A percentile compares a stretch with the other conserved stretches of the same genome.
Evolutionary conservation across 2,113 vertebrate species (phyloP).

Genomic region (Toxotes jaculatrix): DNA sequence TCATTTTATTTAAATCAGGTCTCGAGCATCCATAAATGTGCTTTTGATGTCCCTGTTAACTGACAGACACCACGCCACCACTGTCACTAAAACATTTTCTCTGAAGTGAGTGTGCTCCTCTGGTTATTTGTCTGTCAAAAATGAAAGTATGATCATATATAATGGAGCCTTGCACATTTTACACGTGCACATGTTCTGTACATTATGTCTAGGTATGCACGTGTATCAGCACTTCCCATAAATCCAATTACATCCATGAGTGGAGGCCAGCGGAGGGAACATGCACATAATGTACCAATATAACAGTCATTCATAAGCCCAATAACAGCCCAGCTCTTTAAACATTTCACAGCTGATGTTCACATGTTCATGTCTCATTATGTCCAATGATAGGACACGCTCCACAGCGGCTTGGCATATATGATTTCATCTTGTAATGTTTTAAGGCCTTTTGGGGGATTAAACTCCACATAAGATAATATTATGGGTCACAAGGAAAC

Average conservation of each 20-base stretch:
- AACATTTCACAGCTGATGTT: slow-evolving; percentile 35
- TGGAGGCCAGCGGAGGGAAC: slow-evolving; percentile 40
- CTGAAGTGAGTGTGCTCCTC: neutral
- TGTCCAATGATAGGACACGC: slow-evolving; percentile 18
- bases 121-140: slow-evolving; percentile 3
- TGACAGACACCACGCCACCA: neutral
- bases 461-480: slow-evolving; percentile 10
- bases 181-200: slow-evolving; percentile 32
- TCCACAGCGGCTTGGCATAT: neutral
- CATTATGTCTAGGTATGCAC: slow-evolving; percentile 6
- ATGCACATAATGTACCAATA: slow-evolving; percentile 36
- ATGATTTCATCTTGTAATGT: slow-evolving; percentile 28
- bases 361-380: slow-evolving; percentile 37
- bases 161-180: slow-evolving; percentile 35
- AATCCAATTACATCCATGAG: slow-evolving; percentile 70
- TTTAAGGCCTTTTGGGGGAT: slow-evolving; percentile 8
- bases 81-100: neutral
- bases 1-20: neutral
- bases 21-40: slow-evolving; percentile 1
- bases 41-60: neutral
- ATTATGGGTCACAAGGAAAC: neutral
- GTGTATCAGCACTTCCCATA: slow-evolving; percentile 27
- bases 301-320: slow-evolving; percentile 26
- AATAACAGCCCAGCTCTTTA: slow-evolving; percentile 1
- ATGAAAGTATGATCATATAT: slow-evolving; percentile 14